Conservation (phyloP, 2,113 vertebrate species). For the Phodopus roborovskii region DNA sequence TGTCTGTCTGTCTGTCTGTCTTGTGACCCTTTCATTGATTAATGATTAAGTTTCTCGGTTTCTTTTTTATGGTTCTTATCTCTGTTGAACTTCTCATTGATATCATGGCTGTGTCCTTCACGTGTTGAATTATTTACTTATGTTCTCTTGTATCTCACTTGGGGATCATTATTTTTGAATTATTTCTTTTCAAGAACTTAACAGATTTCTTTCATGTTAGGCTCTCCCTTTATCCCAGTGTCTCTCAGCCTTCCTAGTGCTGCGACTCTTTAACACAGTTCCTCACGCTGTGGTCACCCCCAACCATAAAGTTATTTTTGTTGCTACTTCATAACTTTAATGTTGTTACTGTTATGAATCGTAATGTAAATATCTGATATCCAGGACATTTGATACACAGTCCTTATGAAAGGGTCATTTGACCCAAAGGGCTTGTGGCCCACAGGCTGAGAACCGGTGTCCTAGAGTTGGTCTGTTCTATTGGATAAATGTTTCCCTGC, state of each 20-base stretch:
- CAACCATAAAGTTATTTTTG: neutral
- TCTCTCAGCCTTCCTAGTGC: neutral
- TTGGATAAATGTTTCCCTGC: neutral
- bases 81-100: neutral
- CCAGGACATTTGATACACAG: too few species aligned
- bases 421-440: neutral
- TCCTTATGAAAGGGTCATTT: neutral
- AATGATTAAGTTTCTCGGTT: neutral
- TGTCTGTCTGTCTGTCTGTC: neutral
- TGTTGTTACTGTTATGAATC: neutral
- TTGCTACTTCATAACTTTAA: neutral
- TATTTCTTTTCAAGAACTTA: neutral
- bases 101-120: neutral
- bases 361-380: neutral
- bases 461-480: neutral
- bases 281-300: neutral
- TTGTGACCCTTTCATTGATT: neutral
- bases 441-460: neutral
- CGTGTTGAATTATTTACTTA: neutral
- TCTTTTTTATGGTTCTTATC: neutral
- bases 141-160: neutral
- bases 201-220: neutral
- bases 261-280: neutral
- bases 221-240: neutral
- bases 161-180: neutral